Conservation (phyloP, 1,140 invertebrate species). For the Carposina sasakii region DNA sequence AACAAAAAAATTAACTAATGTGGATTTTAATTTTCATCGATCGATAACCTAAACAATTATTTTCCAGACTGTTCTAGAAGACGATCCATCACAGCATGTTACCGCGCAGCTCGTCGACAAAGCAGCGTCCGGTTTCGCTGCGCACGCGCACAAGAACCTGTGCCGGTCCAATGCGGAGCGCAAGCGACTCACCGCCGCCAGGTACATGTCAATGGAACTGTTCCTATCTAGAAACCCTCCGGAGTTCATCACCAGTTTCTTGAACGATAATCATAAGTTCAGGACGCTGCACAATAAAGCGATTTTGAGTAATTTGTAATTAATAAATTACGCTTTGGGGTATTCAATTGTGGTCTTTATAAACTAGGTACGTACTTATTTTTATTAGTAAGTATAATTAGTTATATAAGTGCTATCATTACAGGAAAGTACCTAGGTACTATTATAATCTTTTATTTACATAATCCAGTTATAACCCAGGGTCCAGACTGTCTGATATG, state of each 20-base stretch:
- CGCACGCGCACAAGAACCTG: conserved; percentile 53
- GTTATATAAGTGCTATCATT: too few relatives aligned
- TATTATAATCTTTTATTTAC: too few relatives aligned
- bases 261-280: conserved; percentile 73
- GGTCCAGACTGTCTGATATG: too few relatives aligned
- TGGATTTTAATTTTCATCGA: too few relatives aligned
- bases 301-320: conserved; percentile 55
- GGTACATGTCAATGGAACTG: conserved; percentile 73
- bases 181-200: conserved; percentile 64
- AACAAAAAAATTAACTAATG: too few relatives aligned
- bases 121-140: conserved; percentile 50
- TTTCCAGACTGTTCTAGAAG: conserved; percentile 61
- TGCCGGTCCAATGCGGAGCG: conserved; percentile 53
- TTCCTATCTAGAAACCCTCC: conserved; percentile 69
- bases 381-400: too few relatives aligned
- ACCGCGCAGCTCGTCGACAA: conserved; percentile 66
- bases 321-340: background rate
- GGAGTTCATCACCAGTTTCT: conserved; percentile 75
- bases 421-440: too few relatives aligned
- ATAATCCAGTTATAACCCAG: too few relatives aligned
- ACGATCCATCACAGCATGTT: conserved; percentile 56
- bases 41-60: too few relatives aligned
- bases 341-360: too few relatives aligned
- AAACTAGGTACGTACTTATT: too few relatives aligned
- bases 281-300: conserved; percentile 69